Base-by-base conservation (phyloP, 2,888 invertebrate genomes). In the Gari tellinella region DNA sequence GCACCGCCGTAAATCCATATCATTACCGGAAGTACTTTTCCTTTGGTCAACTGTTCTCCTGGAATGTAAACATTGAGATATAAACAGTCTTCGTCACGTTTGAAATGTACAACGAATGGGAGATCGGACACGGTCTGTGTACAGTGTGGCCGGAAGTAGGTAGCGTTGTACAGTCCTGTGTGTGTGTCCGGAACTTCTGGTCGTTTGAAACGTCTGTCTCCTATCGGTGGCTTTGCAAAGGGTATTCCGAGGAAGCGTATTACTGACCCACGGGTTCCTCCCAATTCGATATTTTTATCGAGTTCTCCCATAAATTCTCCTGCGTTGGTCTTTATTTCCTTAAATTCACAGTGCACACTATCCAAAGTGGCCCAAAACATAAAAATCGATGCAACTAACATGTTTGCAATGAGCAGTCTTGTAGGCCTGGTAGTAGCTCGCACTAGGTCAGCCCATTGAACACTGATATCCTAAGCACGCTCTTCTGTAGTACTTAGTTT, bases 21-120 rank as follows among this genome's bases (percentile, higher is more conserved):
- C 80, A 97, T 93, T 87, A 97, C 95, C 60, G 97, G 96, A 85
- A 74, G 58, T 95, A 63, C 72, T 17, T 57, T 70, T 0, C 31
- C 56, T 1, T 46, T 25, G 3, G 48, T 17, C 4, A 61, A 49
- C 1, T 26, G 12, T n/a, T 48, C 62, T 56, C 57, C 62, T 23
- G 98, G 98, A 41, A 96, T 96, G 97, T 97, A 98, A 80, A 99
- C 94, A 92, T 98, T 99, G 89, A 99, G 93, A 92, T 97, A 98
- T 5, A 99, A 94, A 90, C 98, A 99, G 92, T 99, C 98, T 93
- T 99, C 98, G 40, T 96, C 96, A 83, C 97, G 64, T 10, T 48
- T 31, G 25, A 67, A 76, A 26, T 60, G 31, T 21, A 48, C 70
- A 7, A 68, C 40, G 15, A 45, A 37, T 23, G 15, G 40, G 17